Percentiles rank a stretch among this genome's conserved stretches.
Evolutionary conservation across 2,888 invertebrate genomes (phyloP).

Genomic region (Muschampia staudingeri): DNA sequence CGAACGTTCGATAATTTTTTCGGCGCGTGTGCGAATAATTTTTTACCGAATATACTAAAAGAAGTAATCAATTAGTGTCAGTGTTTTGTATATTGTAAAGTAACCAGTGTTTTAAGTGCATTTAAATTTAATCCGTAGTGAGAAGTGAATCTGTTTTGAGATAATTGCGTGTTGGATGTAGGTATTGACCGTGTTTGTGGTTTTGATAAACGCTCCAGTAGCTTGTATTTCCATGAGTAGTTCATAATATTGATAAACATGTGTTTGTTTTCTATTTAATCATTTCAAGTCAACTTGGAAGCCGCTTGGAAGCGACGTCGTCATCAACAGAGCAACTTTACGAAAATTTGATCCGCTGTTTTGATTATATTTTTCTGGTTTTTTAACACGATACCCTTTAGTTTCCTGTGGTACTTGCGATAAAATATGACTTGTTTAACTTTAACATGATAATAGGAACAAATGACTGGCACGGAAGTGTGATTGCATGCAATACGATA

Average conservation of each 20-base stretch:
- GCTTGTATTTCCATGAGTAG: slow-evolving; percentile 58
- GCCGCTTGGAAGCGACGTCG: not conserved
- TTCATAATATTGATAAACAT: slow-evolving; percentile 6
- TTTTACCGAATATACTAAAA: slow-evolving; percentile 68
- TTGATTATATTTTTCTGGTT: slow-evolving; percentile 27
- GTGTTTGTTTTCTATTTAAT: slow-evolving; percentile 16
- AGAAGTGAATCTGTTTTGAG: slow-evolving; percentile 58
- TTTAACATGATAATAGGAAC: slow-evolving; percentile 38
- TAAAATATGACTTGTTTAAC: slow-evolving; percentile 37
- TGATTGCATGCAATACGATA: slow-evolving; percentile 30
- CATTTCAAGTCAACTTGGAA: not conserved
- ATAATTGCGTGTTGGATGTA: slow-evolving; percentile 62
- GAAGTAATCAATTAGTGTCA: slow-evolving; percentile 48
- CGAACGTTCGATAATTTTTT: slow-evolving; percentile 72
- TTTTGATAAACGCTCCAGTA: slow-evolving; percentile 51
- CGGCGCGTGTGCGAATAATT: slow-evolving; percentile 71
- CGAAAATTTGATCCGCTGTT: slow-evolving; percentile 28
- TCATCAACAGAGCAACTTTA: not conserved
- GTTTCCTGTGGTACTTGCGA: slow-evolving; percentile 31
- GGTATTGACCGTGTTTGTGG: slow-evolving; percentile 63
- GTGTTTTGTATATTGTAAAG: slow-evolving; percentile 56
- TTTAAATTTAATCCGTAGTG: slow-evolving; percentile 51
- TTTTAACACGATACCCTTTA: slow-evolving; percentile 29
- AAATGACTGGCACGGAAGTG: slow-evolving; percentile 33
- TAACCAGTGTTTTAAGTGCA: slow-evolving; percentile 51